phyloP scores from a whole-genome alignment of 2,797 vertebrate species.

The Masticophis lateralis region DNA sequence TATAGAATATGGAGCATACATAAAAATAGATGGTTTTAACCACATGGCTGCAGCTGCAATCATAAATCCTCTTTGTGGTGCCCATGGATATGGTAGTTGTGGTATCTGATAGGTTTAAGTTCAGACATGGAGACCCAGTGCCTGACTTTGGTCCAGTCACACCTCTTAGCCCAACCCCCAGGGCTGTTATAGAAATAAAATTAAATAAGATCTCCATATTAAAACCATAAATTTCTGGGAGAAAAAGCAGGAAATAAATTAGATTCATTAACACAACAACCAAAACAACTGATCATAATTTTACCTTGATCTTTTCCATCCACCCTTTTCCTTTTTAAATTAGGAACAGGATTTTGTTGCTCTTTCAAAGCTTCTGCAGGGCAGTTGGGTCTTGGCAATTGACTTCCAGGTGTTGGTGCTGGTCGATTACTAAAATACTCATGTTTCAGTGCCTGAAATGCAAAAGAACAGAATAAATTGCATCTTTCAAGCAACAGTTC shows the following conservation, averaged over 20 bases:
- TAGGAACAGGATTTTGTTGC: slow-evolving; percentile 77
- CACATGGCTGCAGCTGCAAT: background rate
- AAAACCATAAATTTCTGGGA: background rate
- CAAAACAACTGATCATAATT: background rate
- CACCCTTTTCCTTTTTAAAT: slow-evolving; percentile 84
- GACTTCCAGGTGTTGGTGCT: slow-evolving; percentile 86
- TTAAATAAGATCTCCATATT: background rate
- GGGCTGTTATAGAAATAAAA: background rate
- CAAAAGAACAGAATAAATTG: slow-evolving; percentile 15
- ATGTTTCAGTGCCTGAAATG: slow-evolving; percentile 85
- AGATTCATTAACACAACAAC: background rate
- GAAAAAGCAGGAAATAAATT: background rate
- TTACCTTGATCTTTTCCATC: slow-evolving; percentile 88
- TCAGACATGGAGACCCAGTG: background rate
- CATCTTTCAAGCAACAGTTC: background rate
- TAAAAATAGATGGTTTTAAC: background rate
- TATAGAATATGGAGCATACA: background rate
- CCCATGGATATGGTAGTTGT: background rate
- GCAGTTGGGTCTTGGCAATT: slow-evolving; percentile 88
- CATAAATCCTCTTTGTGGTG: background rate
- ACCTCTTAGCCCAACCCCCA: background rate
- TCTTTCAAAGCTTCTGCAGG: slow-evolving; percentile 87
- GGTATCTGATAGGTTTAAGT: background rate
- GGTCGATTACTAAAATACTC: slow-evolving; percentile 93
- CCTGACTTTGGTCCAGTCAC: background rate